Evolutionary conservation across 2,113 vertebrate species (phyloP), one percentile per base, ranked within the genome.

Genomic region (human): DNA sequence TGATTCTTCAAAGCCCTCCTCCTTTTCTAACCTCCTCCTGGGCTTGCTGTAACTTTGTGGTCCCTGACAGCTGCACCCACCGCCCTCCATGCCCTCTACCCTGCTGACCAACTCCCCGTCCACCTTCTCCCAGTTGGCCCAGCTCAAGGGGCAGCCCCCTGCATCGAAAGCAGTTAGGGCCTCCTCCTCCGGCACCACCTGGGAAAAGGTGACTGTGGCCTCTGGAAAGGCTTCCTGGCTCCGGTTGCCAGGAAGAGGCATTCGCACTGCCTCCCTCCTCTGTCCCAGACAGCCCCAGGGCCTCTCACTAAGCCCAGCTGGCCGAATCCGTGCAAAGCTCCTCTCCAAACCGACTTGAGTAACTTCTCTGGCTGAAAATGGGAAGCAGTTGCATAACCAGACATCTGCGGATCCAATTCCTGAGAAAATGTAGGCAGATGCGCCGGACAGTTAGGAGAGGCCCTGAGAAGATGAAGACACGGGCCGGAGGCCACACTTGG

Each of bases 301-400:
- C 85, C 61, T 64, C 73, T 16, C 2, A 0, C 35, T 38, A 17
- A 4, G 45, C 91, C 70, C 72, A 10, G 48, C 94, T 59, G 87
- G 75, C 48, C 7, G 3, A 23, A 6, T 66, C 86, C 66, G 6
- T 1, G 6, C 25, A 30, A 18, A 7, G 70, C 22, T 68, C 76
- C 81, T 82, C 81, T 73, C 90, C 38, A 43, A 20, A 48, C 5
- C 61, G 38, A 90, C 64, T 35, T 8, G 23, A 89, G 68, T 8
- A 30, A 66, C 5, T 25, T 83, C 59, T 92, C 86, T 73, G 52
- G 88, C 80, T 11, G 50, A 90, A 94, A 50, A 73, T 45, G 75
- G 75, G 52, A 84, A 57, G 59, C 68, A 35, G 20, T 94, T 95
- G 94, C 80, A 55, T 72, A 94, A 93, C 38, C 75, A 68, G 43